Conservation (phyloP, 2,888 invertebrate species). For the Diabrotica balteata region DNA sequence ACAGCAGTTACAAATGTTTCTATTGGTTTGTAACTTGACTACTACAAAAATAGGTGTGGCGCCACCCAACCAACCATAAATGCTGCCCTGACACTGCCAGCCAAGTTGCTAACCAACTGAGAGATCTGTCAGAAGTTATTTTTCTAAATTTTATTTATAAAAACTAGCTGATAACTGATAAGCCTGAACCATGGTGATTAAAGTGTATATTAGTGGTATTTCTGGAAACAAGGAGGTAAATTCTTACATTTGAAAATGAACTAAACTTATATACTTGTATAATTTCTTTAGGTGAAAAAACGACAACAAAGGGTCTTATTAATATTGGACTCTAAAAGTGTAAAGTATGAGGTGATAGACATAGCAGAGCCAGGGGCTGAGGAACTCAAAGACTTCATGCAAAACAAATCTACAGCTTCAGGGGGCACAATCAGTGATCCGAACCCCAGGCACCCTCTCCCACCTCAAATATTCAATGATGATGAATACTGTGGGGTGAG, state of each 20-base stretch:
- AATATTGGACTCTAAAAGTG: constrained; percentile 90
- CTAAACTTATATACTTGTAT: constrained; percentile 29
- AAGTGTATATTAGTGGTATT: constrained; percentile 90
- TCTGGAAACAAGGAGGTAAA: constrained; percentile 93
- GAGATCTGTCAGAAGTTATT: constrained; percentile 43
- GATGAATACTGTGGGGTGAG: constrained; percentile 91
- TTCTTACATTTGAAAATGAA: neutral
- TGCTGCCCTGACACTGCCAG: too few relatives aligned
- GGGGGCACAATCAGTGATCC: constrained; percentile 77
- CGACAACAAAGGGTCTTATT: constrained; percentile 92
- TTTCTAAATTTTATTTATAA: constrained; percentile 35
- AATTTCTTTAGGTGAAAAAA: constrained; percentile 82
- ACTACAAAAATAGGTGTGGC: constrained; percentile 42
- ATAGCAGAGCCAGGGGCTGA: constrained; percentile 94
- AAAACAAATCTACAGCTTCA: constrained; percentile 79
- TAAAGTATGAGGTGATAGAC: constrained; percentile 90
- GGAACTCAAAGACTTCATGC: constrained; percentile 89
- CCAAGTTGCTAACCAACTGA: constrained; percentile 34
- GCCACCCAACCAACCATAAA: constrained; percentile 30
- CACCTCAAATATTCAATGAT: constrained; percentile 95
- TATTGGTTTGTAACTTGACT: constrained; percentile 4
- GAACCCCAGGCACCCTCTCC: constrained; percentile 80
- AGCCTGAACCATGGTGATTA: constrained; percentile 76
- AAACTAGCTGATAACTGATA: constrained; percentile 19
- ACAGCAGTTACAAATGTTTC: too few relatives aligned